These are phyloP conservation scores for Peromyscus californicus DNA, from an alignment of 2,113 vertebrate species.

Conservation along the genomic window DNA sequence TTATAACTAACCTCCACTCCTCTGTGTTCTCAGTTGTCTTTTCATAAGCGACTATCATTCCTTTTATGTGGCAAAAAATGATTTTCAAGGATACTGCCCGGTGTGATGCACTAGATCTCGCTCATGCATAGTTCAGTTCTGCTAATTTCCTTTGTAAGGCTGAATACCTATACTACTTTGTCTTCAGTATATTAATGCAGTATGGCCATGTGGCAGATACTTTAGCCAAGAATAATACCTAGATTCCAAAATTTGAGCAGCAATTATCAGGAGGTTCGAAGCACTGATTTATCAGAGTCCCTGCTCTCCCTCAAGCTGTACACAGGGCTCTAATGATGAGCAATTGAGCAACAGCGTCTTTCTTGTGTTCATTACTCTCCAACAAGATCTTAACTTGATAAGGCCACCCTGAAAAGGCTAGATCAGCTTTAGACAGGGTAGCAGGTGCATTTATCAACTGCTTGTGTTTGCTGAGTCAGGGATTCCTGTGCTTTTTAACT, in stretches of 20 bases:
- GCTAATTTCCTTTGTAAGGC: not conserved
- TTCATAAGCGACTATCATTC: constrained; percentile 14
- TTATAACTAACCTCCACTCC: not conserved
- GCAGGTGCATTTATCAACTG: constrained; percentile 86
- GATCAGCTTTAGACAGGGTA: constrained; percentile 84
- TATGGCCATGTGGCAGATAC: constrained; percentile 46
- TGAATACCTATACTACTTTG: not conserved
- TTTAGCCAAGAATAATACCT: constrained; percentile 71
- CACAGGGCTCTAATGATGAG: constrained; percentile 74
- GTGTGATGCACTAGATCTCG: not conserved
- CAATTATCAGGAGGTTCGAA: constrained; percentile 76
- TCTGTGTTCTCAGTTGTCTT: not conserved
- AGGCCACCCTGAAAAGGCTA: constrained; percentile 84
- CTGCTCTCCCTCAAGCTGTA: constrained; percentile 35
- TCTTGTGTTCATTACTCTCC: constrained; percentile 77
- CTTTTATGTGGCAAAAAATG: not conserved
- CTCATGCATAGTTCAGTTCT: not conserved
- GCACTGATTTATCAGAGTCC: constrained; percentile 66
- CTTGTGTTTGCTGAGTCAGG: constrained; percentile 84
- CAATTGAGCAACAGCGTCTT: constrained; percentile 76
- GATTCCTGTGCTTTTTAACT: constrained; percentile 65
- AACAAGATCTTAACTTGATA: constrained; percentile 84
- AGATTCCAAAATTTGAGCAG: constrained; percentile 68
- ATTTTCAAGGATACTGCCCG: not conserved
- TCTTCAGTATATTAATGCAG: constrained; percentile 49